Percentiles rank a stretch among this genome's conserved stretches.
These are phyloP conservation scores for Eilema depressum DNA, from an alignment of 2,888 invertebrate species.

Conservation along the genomic window DNA sequence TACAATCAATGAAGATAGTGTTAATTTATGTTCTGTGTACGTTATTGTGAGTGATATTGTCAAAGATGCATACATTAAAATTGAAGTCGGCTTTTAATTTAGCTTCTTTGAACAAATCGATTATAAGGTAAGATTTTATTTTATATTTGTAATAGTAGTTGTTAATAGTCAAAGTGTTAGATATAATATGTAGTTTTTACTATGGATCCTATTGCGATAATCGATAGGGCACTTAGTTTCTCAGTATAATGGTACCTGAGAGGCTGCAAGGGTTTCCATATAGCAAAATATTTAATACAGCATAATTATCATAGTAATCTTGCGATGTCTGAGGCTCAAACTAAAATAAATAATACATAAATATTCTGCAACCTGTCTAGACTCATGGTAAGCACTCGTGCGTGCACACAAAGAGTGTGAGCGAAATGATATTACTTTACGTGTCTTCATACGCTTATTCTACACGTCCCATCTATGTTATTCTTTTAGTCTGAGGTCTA, in stretches of 20 bases:
- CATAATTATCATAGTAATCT: too few species aligned
- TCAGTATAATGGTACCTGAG: neutral
- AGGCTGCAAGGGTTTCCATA: too few species aligned
- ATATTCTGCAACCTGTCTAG: too few species aligned
- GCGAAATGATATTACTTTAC: too few species aligned
- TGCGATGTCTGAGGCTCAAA: too few species aligned
- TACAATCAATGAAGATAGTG: neutral
- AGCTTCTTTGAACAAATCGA: conserved; percentile 26
- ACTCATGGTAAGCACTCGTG: too few species aligned
- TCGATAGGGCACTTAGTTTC: neutral
- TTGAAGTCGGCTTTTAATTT: conserved; percentile 34
- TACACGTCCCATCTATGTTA: too few species aligned
- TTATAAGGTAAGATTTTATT: conserved; percentile 28
- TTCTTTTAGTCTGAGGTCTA: too few species aligned
- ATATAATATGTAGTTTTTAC: neutral
- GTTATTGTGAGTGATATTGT: conserved; percentile 16
- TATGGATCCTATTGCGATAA: neutral
- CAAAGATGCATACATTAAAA: conserved; percentile 38
- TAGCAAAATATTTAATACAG: neutral
- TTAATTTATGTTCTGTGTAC: conserved; percentile 5
- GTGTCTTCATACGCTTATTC: too few species aligned
- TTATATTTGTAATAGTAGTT: neutral
- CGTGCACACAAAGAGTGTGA: too few species aligned
- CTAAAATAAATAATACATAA: too few species aligned
- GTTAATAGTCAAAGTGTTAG: neutral